phyloP scores from a whole-genome alignment of 2,797 vertebrate species.

The Phalloptychus januarius region DNA sequence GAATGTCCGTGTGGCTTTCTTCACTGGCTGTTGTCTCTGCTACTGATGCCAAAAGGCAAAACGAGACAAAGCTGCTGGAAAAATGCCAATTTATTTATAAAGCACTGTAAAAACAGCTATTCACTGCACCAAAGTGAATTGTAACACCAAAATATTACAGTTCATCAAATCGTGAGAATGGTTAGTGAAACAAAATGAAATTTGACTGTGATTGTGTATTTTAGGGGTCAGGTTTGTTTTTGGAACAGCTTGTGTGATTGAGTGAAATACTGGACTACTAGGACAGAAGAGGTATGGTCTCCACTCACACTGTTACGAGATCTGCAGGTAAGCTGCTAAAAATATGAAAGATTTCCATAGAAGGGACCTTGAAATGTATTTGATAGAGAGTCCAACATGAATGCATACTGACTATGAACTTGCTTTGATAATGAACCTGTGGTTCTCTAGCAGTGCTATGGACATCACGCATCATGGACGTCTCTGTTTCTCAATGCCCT shows the following conservation, averaged over 20 bases:
- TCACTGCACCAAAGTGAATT: too few species aligned
- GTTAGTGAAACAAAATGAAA: not conserved
- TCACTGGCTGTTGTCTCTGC: not conserved
- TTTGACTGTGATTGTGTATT: not conserved
- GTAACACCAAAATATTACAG: not conserved
- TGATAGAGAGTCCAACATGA: not conserved
- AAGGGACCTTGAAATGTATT: not conserved
- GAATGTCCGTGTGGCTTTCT: not conserved
- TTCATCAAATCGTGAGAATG: not conserved
- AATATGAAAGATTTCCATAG: not conserved
- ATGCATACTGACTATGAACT: not conserved
- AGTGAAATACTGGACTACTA: not conserved
- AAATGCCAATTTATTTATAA: too few species aligned
- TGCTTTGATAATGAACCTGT: not conserved
- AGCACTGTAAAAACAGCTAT: too few species aligned
- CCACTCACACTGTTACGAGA: not conserved
- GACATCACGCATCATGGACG: not conserved
- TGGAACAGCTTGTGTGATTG: not conserved
- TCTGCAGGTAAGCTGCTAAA: not conserved
- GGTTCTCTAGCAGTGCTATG: not conserved
- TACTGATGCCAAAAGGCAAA: not conserved
- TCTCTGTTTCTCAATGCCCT: not conserved
- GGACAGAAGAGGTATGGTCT: not conserved
- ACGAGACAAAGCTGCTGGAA: not conserved
- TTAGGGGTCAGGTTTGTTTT: not conserved